phyloP scores from a whole-genome alignment of 30 jellyfish, hydroid and myxozoan genomes.

The Aurelia sp. region DNA sequence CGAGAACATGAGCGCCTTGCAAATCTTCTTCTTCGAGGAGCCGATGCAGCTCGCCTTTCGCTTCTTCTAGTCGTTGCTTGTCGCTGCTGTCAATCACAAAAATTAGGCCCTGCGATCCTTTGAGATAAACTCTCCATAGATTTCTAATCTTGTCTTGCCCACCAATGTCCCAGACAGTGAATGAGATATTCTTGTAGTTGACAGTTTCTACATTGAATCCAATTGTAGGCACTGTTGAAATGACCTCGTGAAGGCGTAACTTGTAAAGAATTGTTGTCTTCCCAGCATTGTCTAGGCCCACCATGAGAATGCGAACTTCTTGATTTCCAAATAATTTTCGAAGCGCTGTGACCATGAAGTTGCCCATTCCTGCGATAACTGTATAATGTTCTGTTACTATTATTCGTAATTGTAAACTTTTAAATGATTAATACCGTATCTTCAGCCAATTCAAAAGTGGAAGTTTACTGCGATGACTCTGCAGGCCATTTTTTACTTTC shows the following conservation, averaged over 20 bases:
- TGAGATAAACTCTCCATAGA: constrained; percentile 95
- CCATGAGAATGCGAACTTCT: constrained; percentile 98
- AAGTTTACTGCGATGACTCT: neutral
- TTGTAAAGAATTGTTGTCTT: constrained; percentile 92
- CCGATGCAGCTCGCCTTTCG: constrained; percentile 77
- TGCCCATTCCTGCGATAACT: constrained; percentile 72
- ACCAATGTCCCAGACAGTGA: constrained; percentile 99
- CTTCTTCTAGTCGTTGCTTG: constrained; percentile 86
- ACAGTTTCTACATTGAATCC: constrained; percentile 98
- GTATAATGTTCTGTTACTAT: neutral
- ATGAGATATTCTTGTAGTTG: constrained; percentile 85
- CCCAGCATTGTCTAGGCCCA: constrained; percentile 99
- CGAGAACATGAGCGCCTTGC: constrained; percentile 87
- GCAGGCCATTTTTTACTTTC: constrained; percentile 32
- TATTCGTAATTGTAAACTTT: too few relatives aligned
- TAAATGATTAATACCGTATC: too few relatives aligned
- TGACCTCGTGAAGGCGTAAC: constrained; percentile 93
- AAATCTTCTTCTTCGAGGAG: constrained; percentile 93
- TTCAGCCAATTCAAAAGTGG: too few relatives aligned
- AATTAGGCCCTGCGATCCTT: constrained; percentile 96
- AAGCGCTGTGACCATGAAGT: constrained; percentile 73
- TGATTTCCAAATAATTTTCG: constrained; percentile 92
- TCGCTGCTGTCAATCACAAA: constrained; percentile 97
- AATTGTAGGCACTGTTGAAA: constrained; percentile 95
- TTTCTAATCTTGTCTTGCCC: constrained; percentile 98